phyloP scores from a whole-genome alignment of 2,797 vertebrate genomes.

The Takifugu rubripes region DNA sequence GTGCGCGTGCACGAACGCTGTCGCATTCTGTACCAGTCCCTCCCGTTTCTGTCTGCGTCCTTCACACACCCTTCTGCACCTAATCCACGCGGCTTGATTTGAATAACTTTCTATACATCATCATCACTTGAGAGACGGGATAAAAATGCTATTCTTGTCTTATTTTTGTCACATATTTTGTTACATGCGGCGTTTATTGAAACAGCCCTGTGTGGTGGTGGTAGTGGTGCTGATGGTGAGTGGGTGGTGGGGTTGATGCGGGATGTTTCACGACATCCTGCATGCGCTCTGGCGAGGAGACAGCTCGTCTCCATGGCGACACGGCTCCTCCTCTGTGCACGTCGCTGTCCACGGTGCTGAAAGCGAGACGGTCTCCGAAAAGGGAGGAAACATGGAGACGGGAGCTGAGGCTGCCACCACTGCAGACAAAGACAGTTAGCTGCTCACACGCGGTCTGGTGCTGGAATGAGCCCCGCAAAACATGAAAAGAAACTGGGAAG shows the following conservation, averaged over 20 bases:
- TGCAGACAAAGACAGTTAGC: constrained; percentile 28
- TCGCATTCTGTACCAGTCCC: constrained; percentile 34
- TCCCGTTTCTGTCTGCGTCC: not conserved
- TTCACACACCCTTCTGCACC: constrained; percentile 4
- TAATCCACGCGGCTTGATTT: not conserved
- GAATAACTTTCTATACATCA: not conserved
- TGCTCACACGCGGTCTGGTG: not conserved
- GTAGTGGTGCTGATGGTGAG: not conserved
- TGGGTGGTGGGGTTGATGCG: constrained; percentile 1
- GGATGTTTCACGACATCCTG: constrained; percentile 34
- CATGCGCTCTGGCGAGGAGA: constrained; percentile 28
- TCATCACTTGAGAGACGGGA: not conserved
- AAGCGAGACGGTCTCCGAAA: constrained; percentile 18
- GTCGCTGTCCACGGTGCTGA: constrained; percentile 64
- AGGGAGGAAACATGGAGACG: constrained; percentile 18
- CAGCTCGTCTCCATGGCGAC: constrained; percentile 68
- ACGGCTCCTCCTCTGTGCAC: constrained; percentile 30
- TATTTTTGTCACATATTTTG: too few relatives aligned
- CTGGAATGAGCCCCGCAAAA: not conserved
- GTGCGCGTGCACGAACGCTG: constrained; percentile 38
- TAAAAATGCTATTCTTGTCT: not conserved
- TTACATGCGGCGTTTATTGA: constrained; percentile 3
- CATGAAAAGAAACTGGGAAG: too few relatives aligned
- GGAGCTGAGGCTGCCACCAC: constrained; percentile 20
- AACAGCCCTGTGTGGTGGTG: not conserved